Evolutionary conservation across 2,888 invertebrate species (phyloP), one percentile per base, ranked within the genome.

Genomic region (Bruchidius siliquastri): DNA sequence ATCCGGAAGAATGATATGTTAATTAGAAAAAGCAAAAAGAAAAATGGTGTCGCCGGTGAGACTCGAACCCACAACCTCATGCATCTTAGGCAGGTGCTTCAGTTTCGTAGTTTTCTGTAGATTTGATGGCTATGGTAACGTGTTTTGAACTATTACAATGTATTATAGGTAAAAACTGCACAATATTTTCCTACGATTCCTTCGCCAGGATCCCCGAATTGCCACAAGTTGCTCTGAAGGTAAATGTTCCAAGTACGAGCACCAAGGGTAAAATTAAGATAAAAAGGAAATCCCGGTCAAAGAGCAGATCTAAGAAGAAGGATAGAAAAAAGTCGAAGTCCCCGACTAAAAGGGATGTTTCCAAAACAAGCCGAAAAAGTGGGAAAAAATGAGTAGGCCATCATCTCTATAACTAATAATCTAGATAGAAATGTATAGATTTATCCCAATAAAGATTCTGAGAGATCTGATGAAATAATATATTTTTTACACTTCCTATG

Each of bases 161-260:
- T 67, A 6, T n/a, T 67, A 10, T 82, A 83, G 89, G 89, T n/a
- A 87, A 87, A 79, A 83, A 85, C 69, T 91, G 91, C 80, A 87
- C 86, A 22, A 88, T 89, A 74, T 88, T 90, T 78, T 86, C 88
- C 4, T 91, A 91, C 81, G 91, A 91, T 78, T 87, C 88, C 0
- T 90, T 88, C 79, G 86, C 87, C 21, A 84, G 90, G 69, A 83
- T 88, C 22, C 82, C 84, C 0, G 86, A 87, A 68, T 78, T 80
- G n/a, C 80, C 78, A 66, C 80, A 79, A 77, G 77, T 78, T 49
- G 77, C 80, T 20, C 84, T 83, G 77, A 84, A 83, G 74, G 79
- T 84, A 0, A 81, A 85, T 2, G 85, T 86, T n/a, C 85, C 87
- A 0, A 86, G 86, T 66, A 85, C 87, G 0, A 85, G 84, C 69